These are phyloP conservation scores for Hippocampus abdominalis DNA, from an alignment of 2,113 vertebrate genomes.

Conservation along the genomic window DNA sequence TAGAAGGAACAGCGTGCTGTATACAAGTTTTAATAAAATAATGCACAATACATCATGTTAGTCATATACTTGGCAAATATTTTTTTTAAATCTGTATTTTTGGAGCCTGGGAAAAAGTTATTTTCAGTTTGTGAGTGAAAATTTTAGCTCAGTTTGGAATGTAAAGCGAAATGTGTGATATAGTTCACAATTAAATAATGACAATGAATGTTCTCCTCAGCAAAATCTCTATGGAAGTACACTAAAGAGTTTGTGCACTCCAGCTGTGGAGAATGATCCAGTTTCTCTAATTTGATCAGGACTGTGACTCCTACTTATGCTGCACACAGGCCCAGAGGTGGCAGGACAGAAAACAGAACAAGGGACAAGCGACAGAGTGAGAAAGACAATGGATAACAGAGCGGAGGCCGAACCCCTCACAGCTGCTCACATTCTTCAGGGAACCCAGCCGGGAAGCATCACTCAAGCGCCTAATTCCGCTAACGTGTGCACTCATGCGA, in stretches of 20 bases:
- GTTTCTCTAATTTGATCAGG: slow-evolving; percentile 58
- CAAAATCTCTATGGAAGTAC: slow-evolving; percentile 18
- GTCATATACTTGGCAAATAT: slow-evolving; percentile 20
- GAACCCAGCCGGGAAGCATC: slow-evolving; percentile 83
- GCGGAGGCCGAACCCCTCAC: slow-evolving; percentile 71
- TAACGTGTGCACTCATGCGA: slow-evolving; percentile 85
- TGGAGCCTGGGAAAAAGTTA: neutral
- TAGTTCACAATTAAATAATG: slow-evolving; percentile 19
- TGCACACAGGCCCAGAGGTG: slow-evolving; percentile 67
- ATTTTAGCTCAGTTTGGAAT: slow-evolving; percentile 12
- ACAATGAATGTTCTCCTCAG: slow-evolving; percentile 17
- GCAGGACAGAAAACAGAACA: slow-evolving; percentile 50
- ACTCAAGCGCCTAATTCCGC: slow-evolving; percentile 87
- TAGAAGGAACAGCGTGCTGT: neutral
- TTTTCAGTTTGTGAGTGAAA: slow-evolving; percentile 1
- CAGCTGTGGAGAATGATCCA: slow-evolving; percentile 57
- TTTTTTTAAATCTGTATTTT: slow-evolving; percentile 4
- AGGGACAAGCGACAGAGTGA: slow-evolving; percentile 42
- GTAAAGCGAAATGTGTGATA: neutral
- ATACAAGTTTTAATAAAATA: slow-evolving; percentile 3
- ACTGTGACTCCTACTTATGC: slow-evolving; percentile 72
- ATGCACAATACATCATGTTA: slow-evolving; percentile 11
- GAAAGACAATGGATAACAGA: slow-evolving; percentile 53
- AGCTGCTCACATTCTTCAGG: slow-evolving; percentile 95
- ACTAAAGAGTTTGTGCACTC: slow-evolving; percentile 38